These are phyloP conservation scores for Ataeniobius toweri DNA, from an alignment of 2,797 vertebrate species.

Conservation along the genomic window DNA sequence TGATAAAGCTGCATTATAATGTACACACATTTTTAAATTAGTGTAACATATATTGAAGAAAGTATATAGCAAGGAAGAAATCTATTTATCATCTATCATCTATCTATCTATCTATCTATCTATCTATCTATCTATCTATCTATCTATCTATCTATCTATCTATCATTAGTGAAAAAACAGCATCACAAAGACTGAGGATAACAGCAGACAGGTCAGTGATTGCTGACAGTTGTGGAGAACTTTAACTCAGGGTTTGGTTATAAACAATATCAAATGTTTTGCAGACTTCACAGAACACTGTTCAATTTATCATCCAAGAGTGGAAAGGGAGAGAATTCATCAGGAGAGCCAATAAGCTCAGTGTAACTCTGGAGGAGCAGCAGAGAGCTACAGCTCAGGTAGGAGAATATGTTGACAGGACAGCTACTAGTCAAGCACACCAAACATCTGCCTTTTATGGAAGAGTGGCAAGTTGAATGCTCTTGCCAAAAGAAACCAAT, in stretches of 20 bases:
- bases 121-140: too few species aligned
- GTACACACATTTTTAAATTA: slow-evolving; percentile 33
- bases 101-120: too few species aligned
- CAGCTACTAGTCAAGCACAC: too few species aligned
- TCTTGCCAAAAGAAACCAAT: neutral
- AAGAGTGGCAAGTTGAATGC: neutral
- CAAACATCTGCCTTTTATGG: neutral
- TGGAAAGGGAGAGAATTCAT: neutral
- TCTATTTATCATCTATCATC: neutral
- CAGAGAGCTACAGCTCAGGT: neutral
- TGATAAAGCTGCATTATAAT: slow-evolving; percentile 60
- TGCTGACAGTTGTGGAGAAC: neutral
- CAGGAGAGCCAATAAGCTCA: neutral
- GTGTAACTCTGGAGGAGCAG: neutral
- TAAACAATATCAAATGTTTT: slow-evolving; percentile 12
- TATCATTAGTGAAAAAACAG: too few species aligned
- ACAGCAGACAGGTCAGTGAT: neutral
- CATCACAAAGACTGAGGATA: too few species aligned
- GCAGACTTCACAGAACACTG: slow-evolving; percentile 4
- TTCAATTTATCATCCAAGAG: neutral
- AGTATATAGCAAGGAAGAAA: slow-evolving; percentile 4
- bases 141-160: too few species aligned
- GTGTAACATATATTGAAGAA: slow-evolving; percentile 9
- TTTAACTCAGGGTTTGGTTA: neutral
- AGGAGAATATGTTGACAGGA: neutral